A percentile compares a stretch with the other conserved stretches of the same genome.
These are phyloP conservation scores for Drosophila mimetica DNA, from an alignment of 2,888 invertebrate genomes.

Conservation along the genomic window DNA sequence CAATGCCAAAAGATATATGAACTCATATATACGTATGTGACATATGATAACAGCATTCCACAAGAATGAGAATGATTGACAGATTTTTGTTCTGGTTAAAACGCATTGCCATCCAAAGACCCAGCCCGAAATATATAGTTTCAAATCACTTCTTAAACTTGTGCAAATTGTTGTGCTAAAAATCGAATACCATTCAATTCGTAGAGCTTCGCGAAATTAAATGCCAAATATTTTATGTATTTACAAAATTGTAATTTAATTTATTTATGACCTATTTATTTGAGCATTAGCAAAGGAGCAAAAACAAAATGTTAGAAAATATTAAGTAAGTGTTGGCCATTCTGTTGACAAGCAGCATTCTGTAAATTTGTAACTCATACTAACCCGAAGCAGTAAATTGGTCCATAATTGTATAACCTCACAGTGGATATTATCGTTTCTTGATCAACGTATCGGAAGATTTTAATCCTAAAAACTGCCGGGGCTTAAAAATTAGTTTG, in stretches of 20 bases:
- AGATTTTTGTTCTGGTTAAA: conserved; percentile 49
- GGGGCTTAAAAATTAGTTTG: neutral
- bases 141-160: conserved; percentile 47
- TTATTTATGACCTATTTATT: conserved; percentile 30
- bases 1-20: conserved; percentile 45
- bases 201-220: conserved; percentile 75
- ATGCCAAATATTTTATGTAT: conserved; percentile 75
- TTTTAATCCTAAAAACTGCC: neutral
- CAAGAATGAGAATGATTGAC: conserved; percentile 51
- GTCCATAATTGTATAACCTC: neutral
- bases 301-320: conserved; percentile 16
- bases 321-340: conserved; percentile 10
- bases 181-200: conserved; percentile 45
- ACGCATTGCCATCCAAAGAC: conserved; percentile 69
- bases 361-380: conserved; percentile 24
- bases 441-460: too few species aligned
- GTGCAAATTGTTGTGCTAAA: conserved; percentile 57
- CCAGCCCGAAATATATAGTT: conserved; percentile 52
- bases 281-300: conserved; percentile 15
- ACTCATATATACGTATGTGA: conserved; percentile 22
- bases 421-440: neutral
- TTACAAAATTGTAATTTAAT: conserved; percentile 60
- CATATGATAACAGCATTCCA: conserved; percentile 60
- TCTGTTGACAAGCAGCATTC: conserved; percentile 23
- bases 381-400: neutral